Evolutionary conservation across 2,888 invertebrate species (phyloP), one percentile per base, ranked within the genome.

Genomic region (Hydropsyche betteni): DNA sequence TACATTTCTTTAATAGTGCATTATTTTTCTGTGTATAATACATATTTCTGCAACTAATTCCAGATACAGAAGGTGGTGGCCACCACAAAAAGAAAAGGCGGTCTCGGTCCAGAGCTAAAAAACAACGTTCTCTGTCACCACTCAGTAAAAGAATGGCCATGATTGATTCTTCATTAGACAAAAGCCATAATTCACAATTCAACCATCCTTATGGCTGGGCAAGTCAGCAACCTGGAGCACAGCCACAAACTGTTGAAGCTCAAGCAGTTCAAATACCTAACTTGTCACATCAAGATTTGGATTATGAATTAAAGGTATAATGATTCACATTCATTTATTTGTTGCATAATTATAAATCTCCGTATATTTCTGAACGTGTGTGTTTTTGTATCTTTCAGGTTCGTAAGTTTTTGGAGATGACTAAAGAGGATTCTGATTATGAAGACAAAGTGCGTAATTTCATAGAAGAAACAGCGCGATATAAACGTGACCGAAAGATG

Each of bases 381-480:
- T 75, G 71, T 72, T 34, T 78, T 24, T 24, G 2, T 24, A 2
- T 24, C 24, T 24, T 24, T 24, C 24, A 89, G 89, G 92, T 94
- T 3, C 88, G 91, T 12, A 91, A 90, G 81, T 94, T 94, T 84
- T 84, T 94, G 79, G 92, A 93, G 80, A 92, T 92, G 84, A 93
- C 93, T 2, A 93, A 93, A 83, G 92, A 92, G 80, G 95, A 95
- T 82, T 93, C 94, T 0, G 94, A 95, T 83, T 95, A 95, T 81
- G 94, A 94, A 83, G 93, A 92, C 77, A 94, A 93, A 87, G 94
- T 95, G 76, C 90, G 94, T n/a, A 94, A 92, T 84, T 93, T 95
- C 84, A 86, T 95, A 75, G 94, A 93, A 81, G 94, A 95, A 81
- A 93, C 94, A 0, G 91, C 92, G 44, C 92, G 93, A 82, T 94